These are phyloP conservation scores for Recurvirostra avosetta DNA, from an alignment of 2,113 vertebrate genomes.

Conservation along the genomic window DNA sequence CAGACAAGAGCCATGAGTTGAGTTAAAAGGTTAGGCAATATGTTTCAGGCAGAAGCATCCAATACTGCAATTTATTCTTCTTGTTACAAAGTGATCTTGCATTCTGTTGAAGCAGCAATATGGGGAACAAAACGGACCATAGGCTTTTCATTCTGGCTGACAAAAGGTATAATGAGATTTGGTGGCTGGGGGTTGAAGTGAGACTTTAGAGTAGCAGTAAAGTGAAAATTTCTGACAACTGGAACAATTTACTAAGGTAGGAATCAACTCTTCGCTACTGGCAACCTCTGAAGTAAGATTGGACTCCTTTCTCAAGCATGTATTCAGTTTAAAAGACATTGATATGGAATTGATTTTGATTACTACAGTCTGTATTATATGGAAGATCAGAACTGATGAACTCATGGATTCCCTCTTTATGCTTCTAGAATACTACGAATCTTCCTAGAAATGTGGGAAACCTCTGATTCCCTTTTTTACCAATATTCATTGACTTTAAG, in stretches of 20 bases:
- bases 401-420: background rate
- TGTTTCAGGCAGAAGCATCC: background rate
- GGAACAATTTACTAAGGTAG: background rate
- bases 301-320: background rate
- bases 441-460: background rate
- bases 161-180: background rate
- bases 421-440: background rate
- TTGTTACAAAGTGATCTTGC: background rate
- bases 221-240: background rate
- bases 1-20: background rate
- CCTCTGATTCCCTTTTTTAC: background rate
- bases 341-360: background rate
- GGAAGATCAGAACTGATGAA: background rate
- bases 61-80: background rate
- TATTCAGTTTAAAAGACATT: background rate
- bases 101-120: background rate
- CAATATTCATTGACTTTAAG: background rate
- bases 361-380: background rate
- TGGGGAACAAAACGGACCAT: background rate
- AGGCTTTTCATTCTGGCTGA: background rate
- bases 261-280: background rate
- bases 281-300: background rate
- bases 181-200: background rate
- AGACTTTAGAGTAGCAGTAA: background rate
- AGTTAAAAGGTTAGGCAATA: background rate